Percentiles rank a stretch among this genome's conserved stretches.
Evolutionary conservation across 2,113 vertebrate species (phyloP).

Genomic region (Tychaedon coryphoeus): DNA sequence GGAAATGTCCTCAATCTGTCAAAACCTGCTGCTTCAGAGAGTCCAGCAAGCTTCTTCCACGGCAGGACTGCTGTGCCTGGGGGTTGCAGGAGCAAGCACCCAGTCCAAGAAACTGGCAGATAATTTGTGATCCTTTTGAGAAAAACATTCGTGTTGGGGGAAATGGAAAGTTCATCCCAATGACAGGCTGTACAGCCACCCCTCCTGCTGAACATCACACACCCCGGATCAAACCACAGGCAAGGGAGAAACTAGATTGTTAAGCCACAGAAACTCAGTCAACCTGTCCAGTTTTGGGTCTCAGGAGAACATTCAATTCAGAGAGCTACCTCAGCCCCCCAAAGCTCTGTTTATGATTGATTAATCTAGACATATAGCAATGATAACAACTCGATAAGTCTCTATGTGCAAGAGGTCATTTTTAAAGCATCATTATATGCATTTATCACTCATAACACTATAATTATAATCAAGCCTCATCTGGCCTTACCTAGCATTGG

Average conservation of each 20-base stretch:
- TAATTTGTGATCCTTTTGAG: background rate
- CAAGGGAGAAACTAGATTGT: background rate
- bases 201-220: background rate
- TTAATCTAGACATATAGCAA: background rate
- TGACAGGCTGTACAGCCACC: background rate
- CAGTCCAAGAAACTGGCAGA: background rate
- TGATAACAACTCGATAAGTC: background rate
- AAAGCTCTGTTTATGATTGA: background rate
- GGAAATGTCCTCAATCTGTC: background rate
- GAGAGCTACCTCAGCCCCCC: background rate
- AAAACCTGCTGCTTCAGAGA: background rate
- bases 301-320: background rate
- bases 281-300: background rate
- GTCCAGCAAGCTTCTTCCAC: background rate
- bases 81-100: background rate
- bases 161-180: background rate
- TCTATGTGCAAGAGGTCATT: background rate
- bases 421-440: background rate
- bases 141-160: background rate
- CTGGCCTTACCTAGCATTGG: background rate
- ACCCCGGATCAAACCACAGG: background rate
- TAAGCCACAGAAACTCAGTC: background rate
- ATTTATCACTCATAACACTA: background rate
- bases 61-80: background rate
- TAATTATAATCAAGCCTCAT: background rate